Percentiles rank a stretch among this genome's conserved stretches.
These are phyloP conservation scores for Crambe crambe DNA, from an alignment of 37 sponge, comb jelly and placozoan species.

Conservation along the genomic window DNA sequence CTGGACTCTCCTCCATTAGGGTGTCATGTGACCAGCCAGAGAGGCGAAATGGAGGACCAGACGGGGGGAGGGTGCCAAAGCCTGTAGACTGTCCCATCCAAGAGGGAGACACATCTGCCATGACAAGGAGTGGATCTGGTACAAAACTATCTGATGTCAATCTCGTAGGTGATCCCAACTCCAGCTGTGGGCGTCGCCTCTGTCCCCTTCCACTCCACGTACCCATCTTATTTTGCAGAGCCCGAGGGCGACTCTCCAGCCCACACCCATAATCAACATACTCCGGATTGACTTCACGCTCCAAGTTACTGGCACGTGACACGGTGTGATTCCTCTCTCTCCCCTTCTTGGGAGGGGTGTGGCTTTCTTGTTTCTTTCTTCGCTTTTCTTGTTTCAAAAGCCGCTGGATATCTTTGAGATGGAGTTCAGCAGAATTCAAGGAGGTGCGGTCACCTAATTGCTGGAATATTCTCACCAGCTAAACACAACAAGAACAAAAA, in stretches of 20 bases:
- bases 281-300: not conserved
- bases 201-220: not conserved
- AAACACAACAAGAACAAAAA: not conserved
- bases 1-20: not conserved
- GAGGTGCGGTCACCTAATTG: conserved; percentile 26
- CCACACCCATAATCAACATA: too few species aligned
- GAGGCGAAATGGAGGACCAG: not conserved
- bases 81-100: not conserved
- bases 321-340: not conserved
- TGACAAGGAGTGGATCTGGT: not conserved
- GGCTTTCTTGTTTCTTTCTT: not conserved
- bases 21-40: not conserved
- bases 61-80: not conserved
- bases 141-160: not conserved
- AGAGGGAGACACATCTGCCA: not conserved
- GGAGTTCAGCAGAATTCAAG: not conserved
- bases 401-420: not conserved
- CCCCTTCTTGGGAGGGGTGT: not conserved
- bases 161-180: not conserved
- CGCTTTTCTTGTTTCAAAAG: not conserved
- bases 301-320: not conserved
- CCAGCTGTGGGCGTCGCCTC: not conserved
- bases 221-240: not conserved
- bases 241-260: not conserved
- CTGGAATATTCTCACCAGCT: conserved; percentile 38